Percentiles rank a stretch among this genome's conserved stretches.
Evolutionary conservation across 2,888 invertebrate genomes (phyloP).

Genomic region (Napeogenes sylphis): DNA sequence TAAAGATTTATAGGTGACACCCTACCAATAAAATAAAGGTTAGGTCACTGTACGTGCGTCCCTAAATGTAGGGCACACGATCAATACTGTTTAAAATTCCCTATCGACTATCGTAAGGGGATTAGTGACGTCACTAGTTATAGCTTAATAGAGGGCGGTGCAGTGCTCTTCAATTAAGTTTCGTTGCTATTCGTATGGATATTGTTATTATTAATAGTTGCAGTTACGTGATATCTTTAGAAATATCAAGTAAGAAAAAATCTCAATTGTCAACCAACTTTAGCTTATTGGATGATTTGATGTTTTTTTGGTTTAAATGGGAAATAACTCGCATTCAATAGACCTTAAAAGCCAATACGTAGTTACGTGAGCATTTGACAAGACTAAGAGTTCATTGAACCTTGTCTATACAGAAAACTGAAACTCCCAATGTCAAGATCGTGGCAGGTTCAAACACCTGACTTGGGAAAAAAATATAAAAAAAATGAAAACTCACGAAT

Average conservation of each 20-base stretch:
- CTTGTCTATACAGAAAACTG: constrained; percentile 23
- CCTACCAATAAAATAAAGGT: constrained; percentile 32
- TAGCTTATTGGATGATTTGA: not conserved
- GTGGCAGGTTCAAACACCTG: constrained; percentile 73
- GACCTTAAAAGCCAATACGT: not conserved
- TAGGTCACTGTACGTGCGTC: constrained; percentile 34
- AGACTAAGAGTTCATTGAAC: constrained; percentile 50
- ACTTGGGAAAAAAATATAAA: constrained; percentile 32
- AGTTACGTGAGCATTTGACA: not conserved
- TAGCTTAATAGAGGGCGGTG: not conserved
- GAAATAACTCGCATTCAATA: constrained; percentile 4
- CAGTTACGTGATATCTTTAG: too few relatives aligned
- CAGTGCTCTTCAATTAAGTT: not conserved
- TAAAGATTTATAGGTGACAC: constrained; percentile 40
- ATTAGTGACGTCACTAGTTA: constrained; percentile 30
- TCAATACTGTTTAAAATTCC: constrained; percentile 70
- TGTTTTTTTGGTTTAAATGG: not conserved
- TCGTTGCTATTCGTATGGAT: not conserved
- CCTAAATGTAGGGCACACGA: constrained; percentile 56
- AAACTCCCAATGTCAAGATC: constrained; percentile 63
- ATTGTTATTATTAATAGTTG: too few relatives aligned
- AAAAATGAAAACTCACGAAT: constrained; percentile 72
- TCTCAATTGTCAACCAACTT: too few relatives aligned
- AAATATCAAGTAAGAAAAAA: too few relatives aligned
- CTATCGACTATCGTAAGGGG: constrained; percentile 48